Conservation (phyloP, 2,888 invertebrate species). For the Agonum fuliginosum region DNA sequence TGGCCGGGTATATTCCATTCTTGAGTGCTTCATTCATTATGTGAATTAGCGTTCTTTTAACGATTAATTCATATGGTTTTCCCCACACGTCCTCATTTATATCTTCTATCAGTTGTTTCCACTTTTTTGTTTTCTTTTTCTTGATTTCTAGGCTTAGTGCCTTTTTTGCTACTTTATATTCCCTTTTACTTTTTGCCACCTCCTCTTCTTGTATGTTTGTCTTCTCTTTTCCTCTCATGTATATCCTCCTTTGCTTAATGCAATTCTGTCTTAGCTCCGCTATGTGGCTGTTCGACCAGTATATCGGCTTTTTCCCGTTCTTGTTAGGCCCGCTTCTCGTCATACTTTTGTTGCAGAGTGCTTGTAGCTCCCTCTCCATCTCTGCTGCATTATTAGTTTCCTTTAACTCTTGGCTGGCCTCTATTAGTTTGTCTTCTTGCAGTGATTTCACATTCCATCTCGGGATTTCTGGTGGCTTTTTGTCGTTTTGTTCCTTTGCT, state of each 20-base stretch:
- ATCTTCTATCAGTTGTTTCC: neutral
- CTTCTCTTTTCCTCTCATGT: neutral
- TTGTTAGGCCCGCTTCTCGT: neutral
- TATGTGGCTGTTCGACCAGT: neutral
- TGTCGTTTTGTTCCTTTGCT: neutral
- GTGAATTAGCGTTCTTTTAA: neutral
- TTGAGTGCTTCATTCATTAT: conserved; percentile 47
- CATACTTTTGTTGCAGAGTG: neutral
- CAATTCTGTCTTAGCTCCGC: neutral
- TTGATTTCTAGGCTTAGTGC: neutral
- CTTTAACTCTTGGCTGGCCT: neutral
- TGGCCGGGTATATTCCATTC: conserved; percentile 56
- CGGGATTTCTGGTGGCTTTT: neutral
- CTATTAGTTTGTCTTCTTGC: neutral
- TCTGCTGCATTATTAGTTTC: no score
- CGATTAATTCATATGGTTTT: neutral
- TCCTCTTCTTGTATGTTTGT: neutral
- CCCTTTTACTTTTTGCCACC: neutral
- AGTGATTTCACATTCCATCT: neutral
- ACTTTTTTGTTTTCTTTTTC: neutral
- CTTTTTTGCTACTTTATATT: neutral
- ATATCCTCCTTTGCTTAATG: neutral
- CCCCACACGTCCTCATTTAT: neutral
- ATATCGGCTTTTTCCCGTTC: neutral
- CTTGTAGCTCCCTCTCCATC: neutral